Percentiles rank a stretch among this genome's conserved stretches.
Evolutionary conservation across 2,797 vertebrate species (phyloP).

Genomic region (Caiman crocodilus): DNA sequence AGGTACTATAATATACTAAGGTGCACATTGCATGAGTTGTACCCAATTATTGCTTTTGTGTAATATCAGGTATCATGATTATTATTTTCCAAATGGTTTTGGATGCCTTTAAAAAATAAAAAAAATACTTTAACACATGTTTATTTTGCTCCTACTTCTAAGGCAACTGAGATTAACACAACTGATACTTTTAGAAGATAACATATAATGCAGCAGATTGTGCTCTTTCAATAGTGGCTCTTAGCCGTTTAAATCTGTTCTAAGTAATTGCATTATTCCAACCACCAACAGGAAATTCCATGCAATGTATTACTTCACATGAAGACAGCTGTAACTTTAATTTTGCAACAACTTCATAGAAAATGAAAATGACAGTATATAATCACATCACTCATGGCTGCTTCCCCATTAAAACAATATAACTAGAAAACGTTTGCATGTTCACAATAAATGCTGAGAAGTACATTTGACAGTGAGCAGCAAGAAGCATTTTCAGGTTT

Average conservation of each 20-base stretch:
- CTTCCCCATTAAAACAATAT: slow-evolving; percentile 50
- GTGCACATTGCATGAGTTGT: not conserved
- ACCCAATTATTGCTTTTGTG: slow-evolving; percentile 39
- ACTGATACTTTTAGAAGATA: slow-evolving; percentile 21
- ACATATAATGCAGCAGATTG: not conserved
- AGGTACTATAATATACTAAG: slow-evolving; percentile 43
- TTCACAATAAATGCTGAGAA: slow-evolving; percentile 38
- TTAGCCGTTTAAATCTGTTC: slow-evolving; percentile 62
- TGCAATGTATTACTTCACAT: slow-evolving; percentile 46
- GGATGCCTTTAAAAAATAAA: not conserved
- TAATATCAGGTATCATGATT: slow-evolving; percentile 47
- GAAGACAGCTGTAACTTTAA: slow-evolving; percentile 63
- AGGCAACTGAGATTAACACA: slow-evolving; percentile 21
- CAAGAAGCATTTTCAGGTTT: slow-evolving; percentile 11
- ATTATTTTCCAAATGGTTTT: slow-evolving; percentile 30
- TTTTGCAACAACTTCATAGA: slow-evolving; percentile 61
- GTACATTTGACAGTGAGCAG: not conserved
- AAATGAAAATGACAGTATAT: slow-evolving; percentile 50
- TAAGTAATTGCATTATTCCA: slow-evolving; percentile 61
- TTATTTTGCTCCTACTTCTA: slow-evolving; percentile 3
- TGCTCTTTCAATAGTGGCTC: not conserved
- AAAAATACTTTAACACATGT: not conserved
- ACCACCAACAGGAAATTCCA: slow-evolving; percentile 57
- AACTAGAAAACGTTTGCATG: slow-evolving; percentile 33
- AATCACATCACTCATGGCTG: slow-evolving; percentile 51